Evolutionary conservation across 2,113 vertebrate genomes (phyloP).

Genomic region (Hypanus sabinus): DNA sequence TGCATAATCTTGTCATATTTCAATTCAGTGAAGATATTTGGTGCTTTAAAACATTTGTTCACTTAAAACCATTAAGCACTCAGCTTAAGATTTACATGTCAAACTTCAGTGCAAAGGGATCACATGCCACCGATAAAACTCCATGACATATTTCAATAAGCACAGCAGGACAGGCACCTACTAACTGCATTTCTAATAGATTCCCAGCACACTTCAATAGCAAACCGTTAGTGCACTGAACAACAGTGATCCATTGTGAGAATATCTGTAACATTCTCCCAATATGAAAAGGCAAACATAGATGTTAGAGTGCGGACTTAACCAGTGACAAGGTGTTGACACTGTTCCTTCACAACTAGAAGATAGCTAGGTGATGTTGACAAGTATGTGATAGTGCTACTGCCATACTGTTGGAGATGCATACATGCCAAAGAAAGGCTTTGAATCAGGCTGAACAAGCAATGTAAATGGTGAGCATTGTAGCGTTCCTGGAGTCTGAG

Average conservation of each 20-base stretch:
- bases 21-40: neutral
- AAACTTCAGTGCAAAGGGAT: neutral
- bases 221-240: neutral
- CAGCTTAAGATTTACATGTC: conserved; percentile 10
- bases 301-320: conserved; percentile 1
- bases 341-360: neutral
- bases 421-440: neutral
- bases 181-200: neutral
- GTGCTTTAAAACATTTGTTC: neutral
- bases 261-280: neutral
- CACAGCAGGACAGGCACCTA: neutral
- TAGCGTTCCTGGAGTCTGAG: neutral
- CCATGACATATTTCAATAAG: neutral
- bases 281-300: neutral
- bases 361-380: conserved; percentile 13
- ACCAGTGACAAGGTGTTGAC: neutral
- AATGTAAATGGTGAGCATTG: neutral
- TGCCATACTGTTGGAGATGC: neutral
- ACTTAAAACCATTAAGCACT: conserved; percentile 11
- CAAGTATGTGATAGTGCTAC: neutral
- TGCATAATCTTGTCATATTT: neutral
- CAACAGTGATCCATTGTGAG: conserved; percentile 10
- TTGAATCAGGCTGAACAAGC: neutral
- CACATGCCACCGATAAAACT: conserved; percentile 10
- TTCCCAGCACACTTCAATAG: neutral